Base-by-base conservation (phyloP, 2,888 invertebrate species). In the Yponomeuta sedellus region DNA sequence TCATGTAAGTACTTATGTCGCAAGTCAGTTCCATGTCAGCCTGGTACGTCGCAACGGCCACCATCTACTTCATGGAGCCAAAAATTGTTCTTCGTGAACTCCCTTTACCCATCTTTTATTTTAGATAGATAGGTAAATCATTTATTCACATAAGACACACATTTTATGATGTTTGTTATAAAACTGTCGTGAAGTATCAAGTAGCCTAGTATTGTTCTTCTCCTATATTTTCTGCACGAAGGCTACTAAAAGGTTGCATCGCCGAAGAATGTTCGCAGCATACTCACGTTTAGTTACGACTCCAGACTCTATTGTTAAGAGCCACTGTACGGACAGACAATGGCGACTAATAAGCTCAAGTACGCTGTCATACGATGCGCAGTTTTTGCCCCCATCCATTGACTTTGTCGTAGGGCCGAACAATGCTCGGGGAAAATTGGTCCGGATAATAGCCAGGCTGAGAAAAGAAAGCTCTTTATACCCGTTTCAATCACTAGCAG, bases 261-360 rank as follows among this genome's bases (percentile, higher is more conserved):
- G 12, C 12, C 16, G 34, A 16, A 52, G 44, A 52, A 12, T 52
- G 16, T 5, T 52, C 44, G 44, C 44, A 52, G 12, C 44, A 5
- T 16, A 52, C 44, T 12, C 16, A 52, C 3, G 16, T 52, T 16
- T 52, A 52, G 44, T 52, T 52, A 52, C 44, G 44, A 16, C 12
- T 16, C 20, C 25, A 59, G 59, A 59, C 59, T 20, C 3, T 59
- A 62, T 62, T 62, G 62, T 62, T 34, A 34, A 19, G 52, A 56
- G 64, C 28, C 64, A 52, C 25, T 64, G 64, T 52, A 52, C 64
- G n/a, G 62, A 34, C 44, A 44, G 56, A 64, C 64, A 64, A 64
- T 64, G 25, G 64, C 64, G 25, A 12, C 64, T 52, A 64, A 64
- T 64, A 64, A 64, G 22, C 44, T 44, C 19, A 22, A 56, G 20